Evolutionary conservation across 2,113 vertebrate species (phyloP), one percentile per base, ranked within the genome.

Genomic region (Malurus alboscapulatus): DNA sequence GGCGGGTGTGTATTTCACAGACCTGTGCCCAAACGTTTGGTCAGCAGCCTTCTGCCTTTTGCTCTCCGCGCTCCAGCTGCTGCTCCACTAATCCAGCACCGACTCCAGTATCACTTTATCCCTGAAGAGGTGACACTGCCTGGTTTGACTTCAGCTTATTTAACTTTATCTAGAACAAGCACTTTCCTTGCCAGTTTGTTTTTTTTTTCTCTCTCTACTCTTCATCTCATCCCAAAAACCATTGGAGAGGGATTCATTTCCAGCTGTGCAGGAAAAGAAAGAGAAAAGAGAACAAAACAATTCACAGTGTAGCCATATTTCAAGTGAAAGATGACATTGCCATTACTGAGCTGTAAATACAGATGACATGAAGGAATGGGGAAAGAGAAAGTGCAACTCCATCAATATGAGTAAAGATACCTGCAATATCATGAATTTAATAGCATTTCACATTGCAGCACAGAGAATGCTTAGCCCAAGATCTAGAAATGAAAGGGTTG

Each of bases 221-320:
- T 84, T 63, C 27, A 53, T 16, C 42, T 57, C 34, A 53, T 61
- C 32, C 54, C 47, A 17, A 85, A 92, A 65, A 76, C 8, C 22
- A 40, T 24, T 94, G 69, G 38, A 44, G 6, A 84, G 17, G 42
- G 58, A 91, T 87, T 85, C 0, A 61, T 62, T 73, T 95, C 91
- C 74, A 95, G 71, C 81, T 92, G 84, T 32, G 45, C 44, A 82
- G 58, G 44, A 87, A 89, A 79, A 45, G 58, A 84, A 76, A 88
- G 50, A 76, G n/a, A 68, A 80, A 68, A 94, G 42, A 67, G 25
- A 83, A 50, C 29, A 90, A 89, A 92, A 93, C 54, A 89, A 76
- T 79, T 69, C 50, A 47, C 20, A 68, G 38, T 47, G 74, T 26
- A 87, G 89, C 58, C 84, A 92, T 82, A 76, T 76, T 91, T 92